phyloP scores from a whole-genome alignment of 1,140 invertebrate species.

The Pogonus chalceus region DNA sequence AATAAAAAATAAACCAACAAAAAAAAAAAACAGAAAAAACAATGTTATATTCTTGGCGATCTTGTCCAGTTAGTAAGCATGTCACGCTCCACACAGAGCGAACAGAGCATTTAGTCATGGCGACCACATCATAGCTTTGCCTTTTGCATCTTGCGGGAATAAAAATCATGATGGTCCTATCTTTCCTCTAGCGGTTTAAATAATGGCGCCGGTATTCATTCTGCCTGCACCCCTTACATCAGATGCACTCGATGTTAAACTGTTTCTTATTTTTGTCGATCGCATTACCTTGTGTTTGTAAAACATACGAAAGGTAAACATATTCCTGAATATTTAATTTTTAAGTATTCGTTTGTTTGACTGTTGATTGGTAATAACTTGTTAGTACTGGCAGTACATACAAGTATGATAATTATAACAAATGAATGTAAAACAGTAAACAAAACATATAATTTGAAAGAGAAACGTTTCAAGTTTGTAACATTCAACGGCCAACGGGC shows the following conservation, averaged over 20 bases:
- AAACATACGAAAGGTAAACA: too few species aligned
- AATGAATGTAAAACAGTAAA: too few species aligned
- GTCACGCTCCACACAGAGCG: neutral
- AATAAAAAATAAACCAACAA: conserved; percentile 2
- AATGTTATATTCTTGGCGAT: conserved; percentile 1
- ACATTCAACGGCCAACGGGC: too few species aligned
- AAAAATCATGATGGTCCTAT: neutral
- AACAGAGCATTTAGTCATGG: conserved; percentile 2
- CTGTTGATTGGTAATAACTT: too few species aligned
- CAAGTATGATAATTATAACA: too few species aligned
- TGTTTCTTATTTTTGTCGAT: neutral
- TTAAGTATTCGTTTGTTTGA: too few species aligned
- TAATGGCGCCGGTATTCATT: neutral
- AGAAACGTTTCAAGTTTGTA: too few species aligned
- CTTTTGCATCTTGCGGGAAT: conserved; percentile 1
- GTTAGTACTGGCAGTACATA: too few species aligned
- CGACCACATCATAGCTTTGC: conserved; percentile 1
- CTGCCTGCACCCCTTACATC: neutral
- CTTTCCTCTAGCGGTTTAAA: neutral
- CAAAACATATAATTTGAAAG: too few species aligned
- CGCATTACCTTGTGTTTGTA: too few species aligned
- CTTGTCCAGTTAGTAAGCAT: neutral
- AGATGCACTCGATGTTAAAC: neutral
- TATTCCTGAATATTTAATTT: too few species aligned
- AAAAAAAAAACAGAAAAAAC: neutral